Evolutionary conservation across 2,797 vertebrate species (phyloP), one percentile per base, ranked within the genome.

Genomic region (Halcyon smyrnensis): DNA sequence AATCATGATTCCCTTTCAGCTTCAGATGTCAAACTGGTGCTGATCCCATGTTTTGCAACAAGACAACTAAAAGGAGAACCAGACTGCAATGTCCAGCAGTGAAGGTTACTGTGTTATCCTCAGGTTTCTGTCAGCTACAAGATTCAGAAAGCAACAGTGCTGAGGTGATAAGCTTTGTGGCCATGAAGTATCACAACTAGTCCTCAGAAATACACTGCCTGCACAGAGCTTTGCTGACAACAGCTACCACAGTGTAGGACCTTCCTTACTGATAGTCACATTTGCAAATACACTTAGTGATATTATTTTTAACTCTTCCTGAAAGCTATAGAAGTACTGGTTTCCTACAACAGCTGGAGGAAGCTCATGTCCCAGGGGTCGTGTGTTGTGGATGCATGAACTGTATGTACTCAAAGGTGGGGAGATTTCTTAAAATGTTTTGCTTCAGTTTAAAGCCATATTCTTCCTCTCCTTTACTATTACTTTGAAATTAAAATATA

Each of bases 261-360:
- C 43, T 78, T 79, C 34, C 54, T 71, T 83, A 57, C 51, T 68
- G 32, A 57, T 18, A 50, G 34, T 43, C 65, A 78, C 92, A 91
- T 93, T 71, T 96, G 96, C 89, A 96, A 96, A 94, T 86, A 65
- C 17, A 76, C 84, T 96, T 88, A 92, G 54, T 6, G 67, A 17
- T 73, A 82, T 80, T 93, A 96, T 96, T 96, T 95, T 90, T 90
- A 95, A 95, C 93, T 92, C 91, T 94, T 96, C 95, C 93, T 95
- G 93, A 86, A 90, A 41, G 28, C 63, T 81, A 48, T 1, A 86
- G 73, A 56, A 71, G 34, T 15, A 30, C 56, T 82, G 48, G 34
- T 73, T 96, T 96, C 74, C 74, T 94, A 77, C 4, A 45, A 56
- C 45, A 89, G 56, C 67, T 79, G 74, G 56, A 95, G 93, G 90